Base-by-base conservation (phyloP, 2,113 vertebrate species). In the Macheiramphus alcinus region DNA sequence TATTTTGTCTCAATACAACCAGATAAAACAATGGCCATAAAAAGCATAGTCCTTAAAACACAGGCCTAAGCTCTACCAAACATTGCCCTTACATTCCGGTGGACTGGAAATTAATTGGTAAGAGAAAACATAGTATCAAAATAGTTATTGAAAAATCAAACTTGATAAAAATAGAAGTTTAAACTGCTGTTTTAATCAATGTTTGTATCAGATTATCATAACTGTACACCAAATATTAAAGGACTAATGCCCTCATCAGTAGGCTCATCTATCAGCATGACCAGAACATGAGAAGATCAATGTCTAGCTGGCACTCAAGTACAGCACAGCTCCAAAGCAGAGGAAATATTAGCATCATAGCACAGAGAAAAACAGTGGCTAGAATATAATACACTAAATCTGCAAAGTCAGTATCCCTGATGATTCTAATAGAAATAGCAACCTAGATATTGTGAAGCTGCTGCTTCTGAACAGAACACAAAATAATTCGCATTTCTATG, bases 121-220 rank as follows among this genome's bases (percentile, higher is more conserved):
- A 80, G 72, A 86, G 40, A 43, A 65, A 63, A 56, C 31, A 22
- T 3, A 27, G 1, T 31, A 75, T 42, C 27, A 50, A 66, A 96
- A 70, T 15, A 82, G 29, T 62, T 92, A 52, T 1, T 91, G 82
- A 95, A 92, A 97, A 96, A 95, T 80, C 68, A 95, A 97, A 91
- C 95, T 93, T 88, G 91, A 91, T 95, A 84, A 93, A 96, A 90
- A 80, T 16, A 50, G 50, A 93, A 84, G 80, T 96, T 95, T 91
- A 72, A 92, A 97, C 90, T 95, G 75, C 80, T 92, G 86, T 66
- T 97, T 96, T 97, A 96, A 97, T 96, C 72, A 80, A 42, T 38
- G 48, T 68, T 93, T 90, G 80, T 78, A 94, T 70, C 86, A 93
- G 94, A 83, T 81, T 62, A 91, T 42, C 43, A 14, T 88, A 96